phyloP scores from a whole-genome alignment of 2,888 invertebrate species.

The Eucera pruinosa region DNA sequence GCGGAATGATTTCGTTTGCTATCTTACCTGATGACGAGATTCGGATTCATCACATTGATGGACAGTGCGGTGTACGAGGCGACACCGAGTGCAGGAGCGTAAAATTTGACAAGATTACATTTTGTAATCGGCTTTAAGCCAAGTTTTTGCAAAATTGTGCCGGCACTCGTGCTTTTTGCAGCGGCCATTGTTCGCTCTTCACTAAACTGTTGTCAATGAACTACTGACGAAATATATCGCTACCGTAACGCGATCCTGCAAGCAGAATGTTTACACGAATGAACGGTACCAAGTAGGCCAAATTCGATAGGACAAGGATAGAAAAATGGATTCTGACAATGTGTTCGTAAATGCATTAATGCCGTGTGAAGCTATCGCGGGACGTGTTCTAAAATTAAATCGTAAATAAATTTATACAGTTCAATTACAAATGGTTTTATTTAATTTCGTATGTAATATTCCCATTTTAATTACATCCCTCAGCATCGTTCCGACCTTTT shows the following conservation, averaged over 20 bases:
- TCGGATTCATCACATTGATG: constrained; percentile 94
- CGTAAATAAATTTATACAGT: constrained; percentile 4
- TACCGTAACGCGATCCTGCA: not conserved
- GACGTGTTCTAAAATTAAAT: constrained; percentile 42
- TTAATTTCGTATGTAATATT: not conserved
- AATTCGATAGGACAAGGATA: constrained; percentile 27
- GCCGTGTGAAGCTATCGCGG: not conserved
- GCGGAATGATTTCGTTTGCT: not conserved
- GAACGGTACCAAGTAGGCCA: not conserved
- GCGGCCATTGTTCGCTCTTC: constrained; percentile 70
- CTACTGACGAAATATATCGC: not conserved
- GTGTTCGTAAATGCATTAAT: constrained; percentile 51
- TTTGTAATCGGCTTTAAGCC: constrained; percentile 88
- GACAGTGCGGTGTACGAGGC: constrained; percentile 92
- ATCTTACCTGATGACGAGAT: constrained; percentile 89
- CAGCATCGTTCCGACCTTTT: not conserved
- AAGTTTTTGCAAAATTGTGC: constrained; percentile 71
- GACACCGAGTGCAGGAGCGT: constrained; percentile 91
- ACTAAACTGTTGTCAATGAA: not conserved
- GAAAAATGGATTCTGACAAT: constrained; percentile 28
- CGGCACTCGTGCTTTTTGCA: constrained; percentile 68
- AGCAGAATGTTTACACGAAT: constrained; percentile 21
- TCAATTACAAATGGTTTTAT: constrained; percentile 24
- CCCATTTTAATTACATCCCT: not conserved
- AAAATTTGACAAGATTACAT: constrained; percentile 90